A percentile compares a stretch with the other conserved stretches of the same genome.
Evolutionary conservation across 2,797 vertebrate genomes (phyloP).

Genomic region (Rhynchonycteris naso): DNA sequence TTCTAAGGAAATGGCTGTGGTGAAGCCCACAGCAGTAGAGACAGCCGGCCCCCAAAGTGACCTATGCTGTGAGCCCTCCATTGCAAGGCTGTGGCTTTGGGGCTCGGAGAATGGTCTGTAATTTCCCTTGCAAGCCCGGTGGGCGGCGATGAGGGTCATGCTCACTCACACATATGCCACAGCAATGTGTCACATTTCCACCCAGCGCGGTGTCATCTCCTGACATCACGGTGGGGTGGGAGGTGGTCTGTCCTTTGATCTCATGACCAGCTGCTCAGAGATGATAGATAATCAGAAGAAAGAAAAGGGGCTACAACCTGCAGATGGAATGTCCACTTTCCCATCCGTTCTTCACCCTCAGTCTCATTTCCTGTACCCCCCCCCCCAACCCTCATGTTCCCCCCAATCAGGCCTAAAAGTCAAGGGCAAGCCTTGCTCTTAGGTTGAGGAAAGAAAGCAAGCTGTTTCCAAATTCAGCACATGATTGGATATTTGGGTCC

Average conservation of each 20-base stretch:
- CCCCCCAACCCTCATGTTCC: fast-evolving
- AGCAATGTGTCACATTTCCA: conserved; percentile 15
- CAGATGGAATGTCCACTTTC: fast-evolving
- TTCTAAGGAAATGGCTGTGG: conserved; percentile 23
- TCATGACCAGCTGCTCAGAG: neutral
- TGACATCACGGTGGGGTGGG: neutral
- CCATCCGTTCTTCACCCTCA: fast-evolving
- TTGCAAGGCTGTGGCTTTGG: neutral
- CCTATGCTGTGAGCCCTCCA: neutral
- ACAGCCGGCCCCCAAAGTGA: neutral
- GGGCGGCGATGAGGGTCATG: neutral
- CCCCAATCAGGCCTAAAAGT: neutral
- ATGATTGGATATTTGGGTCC: fast-evolving
- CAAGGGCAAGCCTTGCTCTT: neutral
- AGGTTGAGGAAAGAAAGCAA: neutral
- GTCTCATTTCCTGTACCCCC: neutral
- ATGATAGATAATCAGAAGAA: fast-evolving
- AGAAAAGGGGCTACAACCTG: neutral
- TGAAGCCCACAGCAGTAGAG: neutral
- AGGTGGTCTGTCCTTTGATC: neutral
- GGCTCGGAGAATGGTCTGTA: conserved; percentile 36
- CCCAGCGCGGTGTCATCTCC: neutral
- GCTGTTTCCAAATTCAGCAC: neutral
- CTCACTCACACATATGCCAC: fast-evolving
- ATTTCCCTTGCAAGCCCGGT: conserved; percentile 64